These are phyloP conservation scores for Nasonia oneida DNA, from an alignment of 2,888 invertebrate species.

Conservation along the genomic window DNA sequence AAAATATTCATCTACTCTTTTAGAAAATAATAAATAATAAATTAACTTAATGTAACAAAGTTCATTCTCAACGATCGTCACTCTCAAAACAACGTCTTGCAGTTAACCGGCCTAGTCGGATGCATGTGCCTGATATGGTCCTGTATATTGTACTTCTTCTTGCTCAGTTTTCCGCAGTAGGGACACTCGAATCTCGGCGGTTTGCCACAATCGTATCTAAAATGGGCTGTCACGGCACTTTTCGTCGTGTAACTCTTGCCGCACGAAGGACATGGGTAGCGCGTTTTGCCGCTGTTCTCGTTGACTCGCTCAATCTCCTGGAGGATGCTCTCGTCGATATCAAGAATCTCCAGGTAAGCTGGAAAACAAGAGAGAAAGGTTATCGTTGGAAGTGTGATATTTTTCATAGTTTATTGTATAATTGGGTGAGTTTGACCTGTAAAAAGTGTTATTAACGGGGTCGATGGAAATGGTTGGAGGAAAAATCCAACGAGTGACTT, in stretches of 20 bases:
- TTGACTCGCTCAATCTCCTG: constrained; percentile 2
- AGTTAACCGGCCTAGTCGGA: constrained; percentile 67
- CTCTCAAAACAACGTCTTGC: constrained; percentile 39
- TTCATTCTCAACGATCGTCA: not conserved
- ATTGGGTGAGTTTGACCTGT: not conserved
- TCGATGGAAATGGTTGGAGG: not conserved
- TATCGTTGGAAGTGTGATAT: not conserved
- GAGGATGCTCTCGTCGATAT: not conserved
- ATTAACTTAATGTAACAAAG: not conserved
- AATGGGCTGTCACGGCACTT: constrained; percentile 75
- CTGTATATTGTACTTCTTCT: constrained; percentile 75
- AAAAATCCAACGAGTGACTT: not conserved
- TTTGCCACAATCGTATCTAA: constrained; percentile 77
- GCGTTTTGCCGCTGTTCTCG: not conserved
- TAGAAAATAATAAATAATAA: not conserved
- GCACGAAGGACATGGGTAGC: constrained; percentile 71
- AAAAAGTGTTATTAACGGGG: not conserved
- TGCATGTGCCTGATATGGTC: constrained; percentile 75
- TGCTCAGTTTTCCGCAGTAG: constrained; percentile 75
- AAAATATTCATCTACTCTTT: not conserved
- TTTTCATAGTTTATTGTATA: not conserved
- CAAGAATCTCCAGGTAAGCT: not conserved
- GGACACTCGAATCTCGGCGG: constrained; percentile 75
- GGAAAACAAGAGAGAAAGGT: not conserved
- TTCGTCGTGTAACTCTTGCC: constrained; percentile 74